Conservation (phyloP, 2,113 vertebrate genomes). For the Ctenomys sociabilis region DNA sequence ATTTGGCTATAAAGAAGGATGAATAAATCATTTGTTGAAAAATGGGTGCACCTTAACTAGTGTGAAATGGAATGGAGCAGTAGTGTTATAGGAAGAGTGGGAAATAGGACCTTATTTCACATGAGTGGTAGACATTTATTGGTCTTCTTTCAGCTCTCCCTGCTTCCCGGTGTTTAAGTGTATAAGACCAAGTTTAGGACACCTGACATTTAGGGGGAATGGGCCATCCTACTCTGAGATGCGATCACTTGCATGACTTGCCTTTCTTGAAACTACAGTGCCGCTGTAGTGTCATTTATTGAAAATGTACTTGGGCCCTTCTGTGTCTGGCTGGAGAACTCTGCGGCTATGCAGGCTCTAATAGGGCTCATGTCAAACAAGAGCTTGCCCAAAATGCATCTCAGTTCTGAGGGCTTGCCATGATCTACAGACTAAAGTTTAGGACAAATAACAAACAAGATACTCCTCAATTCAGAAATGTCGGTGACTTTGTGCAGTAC, state of each 20-base stretch:
- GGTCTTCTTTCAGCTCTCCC: accelerated
- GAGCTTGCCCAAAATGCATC: not conserved
- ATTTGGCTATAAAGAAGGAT: not conserved
- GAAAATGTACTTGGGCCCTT: not conserved
- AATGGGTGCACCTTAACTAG: not conserved
- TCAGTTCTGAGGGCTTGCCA: not conserved
- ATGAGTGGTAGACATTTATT: not conserved
- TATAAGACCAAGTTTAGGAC: accelerated
- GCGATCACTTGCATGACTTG: not conserved
- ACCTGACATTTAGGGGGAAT: not conserved
- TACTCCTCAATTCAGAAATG: not conserved
- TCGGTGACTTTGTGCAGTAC: too few species aligned
- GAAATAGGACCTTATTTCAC: not conserved
- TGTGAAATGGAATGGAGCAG: not conserved
- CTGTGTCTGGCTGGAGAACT: not conserved
- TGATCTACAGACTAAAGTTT: not conserved
- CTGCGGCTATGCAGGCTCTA: too few species aligned
- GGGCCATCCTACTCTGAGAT: not conserved
- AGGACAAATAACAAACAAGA: not conserved
- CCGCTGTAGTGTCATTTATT: not conserved
- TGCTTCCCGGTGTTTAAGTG: not conserved
- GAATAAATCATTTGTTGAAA: not conserved
- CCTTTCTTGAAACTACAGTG: not conserved
- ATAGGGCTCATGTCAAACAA: not conserved
- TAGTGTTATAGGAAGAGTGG: not conserved